Conservation (phyloP, 2,113 vertebrate genomes). For the Pelodiscus sinensis region DNA sequence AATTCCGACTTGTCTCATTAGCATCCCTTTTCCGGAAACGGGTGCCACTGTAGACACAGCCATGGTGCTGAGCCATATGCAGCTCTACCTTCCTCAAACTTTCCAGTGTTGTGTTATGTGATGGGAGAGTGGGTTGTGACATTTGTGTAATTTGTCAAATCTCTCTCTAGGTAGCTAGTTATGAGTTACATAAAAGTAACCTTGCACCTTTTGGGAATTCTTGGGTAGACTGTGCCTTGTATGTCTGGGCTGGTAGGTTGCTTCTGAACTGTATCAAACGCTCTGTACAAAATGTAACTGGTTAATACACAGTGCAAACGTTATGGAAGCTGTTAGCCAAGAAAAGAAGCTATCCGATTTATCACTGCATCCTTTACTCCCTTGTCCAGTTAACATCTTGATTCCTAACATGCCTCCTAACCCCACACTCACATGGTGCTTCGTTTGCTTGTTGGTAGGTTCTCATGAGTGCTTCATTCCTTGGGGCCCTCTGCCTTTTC, state of each 20-base stretch:
- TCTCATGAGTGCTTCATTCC: conserved; percentile 86
- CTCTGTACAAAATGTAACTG: background rate
- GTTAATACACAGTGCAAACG: background rate
- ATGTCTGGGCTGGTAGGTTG: background rate
- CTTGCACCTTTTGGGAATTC: background rate
- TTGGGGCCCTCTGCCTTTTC: conserved; percentile 87
- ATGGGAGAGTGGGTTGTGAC: rapidly evolving
- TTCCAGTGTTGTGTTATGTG: background rate
- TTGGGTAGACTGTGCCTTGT: background rate
- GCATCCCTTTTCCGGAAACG: no score
- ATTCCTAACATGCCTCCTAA: background rate
- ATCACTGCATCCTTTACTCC: rapidly evolving
- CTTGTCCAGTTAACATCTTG: background rate
- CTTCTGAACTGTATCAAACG: background rate
- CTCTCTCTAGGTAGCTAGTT: background rate
- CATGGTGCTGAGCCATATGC: background rate
- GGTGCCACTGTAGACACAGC: no score
- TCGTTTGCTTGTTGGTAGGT: conserved; percentile 79
- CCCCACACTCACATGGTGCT: background rate
- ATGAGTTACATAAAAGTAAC: background rate
- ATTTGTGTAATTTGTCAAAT: background rate
- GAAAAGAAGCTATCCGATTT: background rate
- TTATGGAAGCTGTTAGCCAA: background rate
- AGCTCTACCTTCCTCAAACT: background rate
- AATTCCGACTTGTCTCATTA: no score